A percentile compares a stretch with the other conserved stretches of the same genome.
Conservation (phyloP, 1,140 invertebrate genomes). For the Aphelinus atriplicis region DNA sequence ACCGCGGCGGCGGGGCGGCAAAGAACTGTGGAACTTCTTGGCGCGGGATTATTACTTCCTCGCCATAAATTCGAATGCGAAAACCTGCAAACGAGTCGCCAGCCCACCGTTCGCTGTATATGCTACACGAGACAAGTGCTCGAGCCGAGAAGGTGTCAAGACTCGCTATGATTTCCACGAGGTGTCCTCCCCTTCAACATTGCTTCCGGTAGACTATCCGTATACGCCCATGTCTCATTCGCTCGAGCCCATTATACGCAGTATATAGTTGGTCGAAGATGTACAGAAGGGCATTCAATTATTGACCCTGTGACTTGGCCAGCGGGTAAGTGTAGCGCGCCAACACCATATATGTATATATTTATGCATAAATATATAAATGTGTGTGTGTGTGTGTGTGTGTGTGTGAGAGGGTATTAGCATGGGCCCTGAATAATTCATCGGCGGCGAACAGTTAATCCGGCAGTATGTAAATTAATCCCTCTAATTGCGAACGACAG, state of each 20-base stretch:
- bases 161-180: neutral
- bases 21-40: neutral
- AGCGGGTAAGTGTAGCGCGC: neutral
- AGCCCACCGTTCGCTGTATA: too few species aligned
- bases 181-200: neutral
- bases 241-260: too few species aligned
- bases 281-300: slow-evolving; percentile 35
- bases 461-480: slow-evolving; percentile 42
- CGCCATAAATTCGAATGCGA: too few species aligned
- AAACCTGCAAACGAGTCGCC: too few species aligned
- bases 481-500: slow-evolving; percentile 41
- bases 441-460: slow-evolving; percentile 35
- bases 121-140: too few species aligned
- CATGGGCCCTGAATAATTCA: slow-evolving; percentile 39
- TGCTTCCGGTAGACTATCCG: too few species aligned
- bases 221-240: too few species aligned
- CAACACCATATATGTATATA: too few species aligned
- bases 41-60: neutral
- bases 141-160: too few species aligned
- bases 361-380: too few species aligned
- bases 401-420: slow-evolving; percentile 16
- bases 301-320: slow-evolving; percentile 20
- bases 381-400: too few species aligned
- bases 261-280: neutral
- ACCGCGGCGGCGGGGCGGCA: neutral